Base-by-base conservation (phyloP, 2,113 vertebrate genomes). In the Miniopterus natalensis region DNA sequence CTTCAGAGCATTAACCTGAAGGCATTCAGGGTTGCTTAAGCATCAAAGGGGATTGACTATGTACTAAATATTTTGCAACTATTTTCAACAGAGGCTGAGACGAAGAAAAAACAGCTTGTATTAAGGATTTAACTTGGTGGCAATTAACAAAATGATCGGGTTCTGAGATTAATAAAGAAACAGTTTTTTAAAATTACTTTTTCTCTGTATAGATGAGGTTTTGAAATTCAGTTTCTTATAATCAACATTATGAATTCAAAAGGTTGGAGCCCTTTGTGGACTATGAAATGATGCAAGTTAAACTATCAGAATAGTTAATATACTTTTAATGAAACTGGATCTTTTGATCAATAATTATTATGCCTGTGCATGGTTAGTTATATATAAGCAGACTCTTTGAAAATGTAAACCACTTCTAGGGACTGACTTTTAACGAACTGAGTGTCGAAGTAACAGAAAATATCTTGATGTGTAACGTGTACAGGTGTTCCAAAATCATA, bases 31-130 rank as follows among this genome's bases (percentile, higher is more conserved):
- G 85, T n/a, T 63, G 74, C 75, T 87, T 90, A 42, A 94, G 78
- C 93, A 91, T 95, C 97, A 97, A 97, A 97, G 93, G 53, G 53
- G 29, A 59, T 12, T 47, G 77, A 17, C 70, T 73, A 2, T 4
- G 61, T 51, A 77, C 88, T 68, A 68, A 90, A 77, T 68, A 94
- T 80, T 93, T 84, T 80, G 73, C 81, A 95, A 74, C 92, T 87
- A 71, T 68, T 96, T 71, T 57, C 55, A 95, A 88, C 59, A 74
- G 59, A 87, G 51, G 20, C 42, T 27, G 53, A 61, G 23, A 63
- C 51, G 77, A 59, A 80, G 42, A 65, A 84, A 81, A 36, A 96
- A 23, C 65, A 51, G 12, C 40, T 71, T 51, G 81, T 36, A 88
- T 79, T 68, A 53, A 70, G 36, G 51, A 93, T 88, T 90, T 94